phyloP scores from a whole-genome alignment of 2,888 invertebrate genomes.

The Elysia crispata region DNA sequence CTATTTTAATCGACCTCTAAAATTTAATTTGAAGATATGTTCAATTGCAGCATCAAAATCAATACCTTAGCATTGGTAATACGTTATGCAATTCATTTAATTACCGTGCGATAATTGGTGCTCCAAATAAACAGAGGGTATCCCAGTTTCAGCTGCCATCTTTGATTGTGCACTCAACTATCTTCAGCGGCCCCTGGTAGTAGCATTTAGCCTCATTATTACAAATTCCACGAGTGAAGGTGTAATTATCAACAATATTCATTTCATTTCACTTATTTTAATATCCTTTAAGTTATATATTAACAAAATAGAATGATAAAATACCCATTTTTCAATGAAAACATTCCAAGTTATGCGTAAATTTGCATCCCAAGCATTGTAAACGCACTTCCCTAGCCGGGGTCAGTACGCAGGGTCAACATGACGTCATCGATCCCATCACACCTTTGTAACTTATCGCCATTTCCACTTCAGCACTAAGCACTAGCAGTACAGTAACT shows the following conservation, averaged over 20 bases:
- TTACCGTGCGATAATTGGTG: slow-evolving; percentile 58
- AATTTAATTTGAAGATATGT: no score
- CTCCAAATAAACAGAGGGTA: slow-evolving; percentile 68
- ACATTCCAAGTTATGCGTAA: slow-evolving; percentile 49
- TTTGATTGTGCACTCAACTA: slow-evolving; percentile 67
- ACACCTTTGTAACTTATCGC: slow-evolving; percentile 54
- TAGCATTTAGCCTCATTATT: slow-evolving; percentile 56
- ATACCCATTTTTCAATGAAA: slow-evolving; percentile 48
- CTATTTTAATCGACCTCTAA: no score
- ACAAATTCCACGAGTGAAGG: slow-evolving; percentile 12
- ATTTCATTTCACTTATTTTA: slow-evolving; percentile 1
- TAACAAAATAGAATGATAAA: slow-evolving; percentile 37
- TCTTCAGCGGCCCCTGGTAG: slow-evolving; percentile 69
- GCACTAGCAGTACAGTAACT: no score
- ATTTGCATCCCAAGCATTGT: slow-evolving; percentile 53
- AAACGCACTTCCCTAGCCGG: slow-evolving; percentile 59
- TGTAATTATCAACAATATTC: slow-evolving; percentile 23
- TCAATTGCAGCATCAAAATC: no score
- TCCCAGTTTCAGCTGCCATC: slow-evolving; percentile 70
- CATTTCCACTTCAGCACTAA: slow-evolving; percentile 55
- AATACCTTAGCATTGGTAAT: background rate
- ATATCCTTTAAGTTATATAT: slow-evolving; percentile 33
- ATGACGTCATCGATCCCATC: slow-evolving; percentile 58
- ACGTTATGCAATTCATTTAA: slow-evolving; percentile 29
- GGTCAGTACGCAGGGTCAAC: slow-evolving; percentile 59